Conservation (phyloP, 2,113 vertebrate species). For the Synodontis membranacea region DNA sequence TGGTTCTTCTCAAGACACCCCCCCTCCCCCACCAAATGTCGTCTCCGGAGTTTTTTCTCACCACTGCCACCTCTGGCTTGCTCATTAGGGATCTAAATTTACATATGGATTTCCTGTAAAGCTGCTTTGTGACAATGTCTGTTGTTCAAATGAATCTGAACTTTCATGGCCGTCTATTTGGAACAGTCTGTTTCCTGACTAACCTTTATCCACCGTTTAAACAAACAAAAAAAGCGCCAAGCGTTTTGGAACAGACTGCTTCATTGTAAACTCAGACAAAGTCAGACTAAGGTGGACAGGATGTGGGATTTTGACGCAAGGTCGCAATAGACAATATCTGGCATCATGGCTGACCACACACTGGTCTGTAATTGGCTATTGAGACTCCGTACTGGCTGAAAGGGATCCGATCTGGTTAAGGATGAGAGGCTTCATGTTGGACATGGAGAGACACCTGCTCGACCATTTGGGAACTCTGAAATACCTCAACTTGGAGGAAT, state of each 20-base stretch:
- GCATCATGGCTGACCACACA: slow-evolving; percentile 25
- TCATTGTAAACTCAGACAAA: slow-evolving; percentile 24
- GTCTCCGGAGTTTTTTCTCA: neutral
- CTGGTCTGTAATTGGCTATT: neutral
- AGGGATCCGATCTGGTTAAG: neutral
- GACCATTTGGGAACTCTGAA: neutral
- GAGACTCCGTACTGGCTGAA: neutral
- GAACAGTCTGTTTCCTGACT: slow-evolving; percentile 27
- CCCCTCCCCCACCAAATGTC: rapidly evolving
- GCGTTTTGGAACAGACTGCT: neutral
- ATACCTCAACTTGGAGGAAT: neutral
- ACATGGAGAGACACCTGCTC: slow-evolving; percentile 26
- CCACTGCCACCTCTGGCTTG: neutral
- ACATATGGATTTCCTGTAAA: slow-evolving; percentile 1
- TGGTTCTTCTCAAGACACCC: neutral
- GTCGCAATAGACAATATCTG: neutral
- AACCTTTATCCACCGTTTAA: slow-evolving; percentile 36
- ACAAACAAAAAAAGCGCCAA: neutral
- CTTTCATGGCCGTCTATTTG: slow-evolving; percentile 1
- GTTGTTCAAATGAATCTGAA: neutral
- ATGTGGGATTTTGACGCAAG: slow-evolving; percentile 1
- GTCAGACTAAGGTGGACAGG: slow-evolving; percentile 4
- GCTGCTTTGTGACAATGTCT: neutral
- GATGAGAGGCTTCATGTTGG: neutral
- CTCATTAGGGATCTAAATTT: neutral